Conservation (phyloP, 2,113 vertebrate genomes). For the Parotia lawesii region DNA sequence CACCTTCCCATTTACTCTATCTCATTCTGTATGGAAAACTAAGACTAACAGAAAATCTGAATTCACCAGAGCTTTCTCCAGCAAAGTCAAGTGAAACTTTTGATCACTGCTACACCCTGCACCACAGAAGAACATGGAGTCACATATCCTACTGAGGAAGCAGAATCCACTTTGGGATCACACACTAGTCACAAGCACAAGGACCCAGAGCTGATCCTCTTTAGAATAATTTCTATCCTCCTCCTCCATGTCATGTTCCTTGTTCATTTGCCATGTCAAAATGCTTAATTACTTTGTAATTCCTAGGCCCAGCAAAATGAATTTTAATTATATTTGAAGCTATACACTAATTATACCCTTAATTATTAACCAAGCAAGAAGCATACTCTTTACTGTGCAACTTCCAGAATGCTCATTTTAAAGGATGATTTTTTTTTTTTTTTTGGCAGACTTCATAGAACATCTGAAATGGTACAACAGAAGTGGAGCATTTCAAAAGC, state of each 20-base stretch:
- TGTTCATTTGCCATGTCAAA: slow-evolving; percentile 27
- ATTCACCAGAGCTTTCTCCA: not conserved
- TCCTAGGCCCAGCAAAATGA: slow-evolving; percentile 53
- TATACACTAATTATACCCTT: slow-evolving; percentile 56
- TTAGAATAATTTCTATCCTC: not conserved
- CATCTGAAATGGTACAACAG: not conserved
- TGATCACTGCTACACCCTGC: not conserved
- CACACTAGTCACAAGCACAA: not conserved
- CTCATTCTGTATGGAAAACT: not conserved
- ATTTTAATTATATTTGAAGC: slow-evolving; percentile 65
- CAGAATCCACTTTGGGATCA: not conserved
- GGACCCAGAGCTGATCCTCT: not conserved
- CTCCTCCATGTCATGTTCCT: not conserved
- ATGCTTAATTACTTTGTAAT: slow-evolving; percentile 49
- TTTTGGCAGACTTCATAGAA: not conserved
- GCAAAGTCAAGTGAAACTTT: not conserved
- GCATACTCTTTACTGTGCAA: not conserved
- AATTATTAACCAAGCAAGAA: slow-evolving; percentile 56
- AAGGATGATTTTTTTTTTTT: not conserved
- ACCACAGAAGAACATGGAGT: not conserved
- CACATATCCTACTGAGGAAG: not conserved
- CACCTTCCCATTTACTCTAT: not conserved
- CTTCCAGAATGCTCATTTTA: not conserved
- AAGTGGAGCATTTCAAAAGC: not conserved
- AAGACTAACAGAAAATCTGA: not conserved